Conservation (phyloP, 2,888 invertebrate species). For the Chrysolina haemoptera region DNA sequence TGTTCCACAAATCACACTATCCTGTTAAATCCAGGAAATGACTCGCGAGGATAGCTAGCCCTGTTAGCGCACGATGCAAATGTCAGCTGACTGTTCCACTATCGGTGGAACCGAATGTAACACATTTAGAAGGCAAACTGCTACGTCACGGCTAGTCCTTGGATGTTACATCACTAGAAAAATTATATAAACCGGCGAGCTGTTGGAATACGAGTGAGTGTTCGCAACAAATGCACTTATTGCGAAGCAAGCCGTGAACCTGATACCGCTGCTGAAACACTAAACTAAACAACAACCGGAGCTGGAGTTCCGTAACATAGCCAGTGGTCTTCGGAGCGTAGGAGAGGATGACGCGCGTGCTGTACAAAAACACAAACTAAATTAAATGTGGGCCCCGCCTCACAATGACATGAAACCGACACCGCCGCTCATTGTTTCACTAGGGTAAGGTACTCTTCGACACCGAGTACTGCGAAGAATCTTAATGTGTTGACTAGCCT, state of each 20-base stretch:
- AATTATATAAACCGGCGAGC: constrained; percentile 34
- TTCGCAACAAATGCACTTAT: constrained; percentile 26
- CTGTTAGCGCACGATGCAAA: constrained; percentile 45
- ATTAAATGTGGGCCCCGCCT: constrained; percentile 29
- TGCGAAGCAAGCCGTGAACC: constrained; percentile 31
- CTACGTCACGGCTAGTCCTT: constrained; percentile 50
- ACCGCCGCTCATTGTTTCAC: constrained; percentile 18
- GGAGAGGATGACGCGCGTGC: constrained; percentile 52
- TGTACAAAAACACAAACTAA: constrained; percentile 32
- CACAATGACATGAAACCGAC: neutral
- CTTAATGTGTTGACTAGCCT: constrained; percentile 52
- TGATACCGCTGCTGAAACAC: constrained; percentile 29
- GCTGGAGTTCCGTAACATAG: constrained; percentile 31
- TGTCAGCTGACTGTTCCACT: constrained; percentile 50
- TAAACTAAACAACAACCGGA: constrained; percentile 35
- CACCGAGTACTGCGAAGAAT: constrained; percentile 36
- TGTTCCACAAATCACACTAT: constrained; percentile 18
- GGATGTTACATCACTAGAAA: constrained; percentile 43
- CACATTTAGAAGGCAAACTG: constrained; percentile 52
- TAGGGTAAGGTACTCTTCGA: constrained; percentile 21
- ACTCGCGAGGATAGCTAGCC: neutral
- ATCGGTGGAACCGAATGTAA: constrained; percentile 49
- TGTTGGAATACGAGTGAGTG: constrained; percentile 7
- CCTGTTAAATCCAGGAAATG: constrained; percentile 25
- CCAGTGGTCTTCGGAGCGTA: constrained; percentile 44